Evolutionary conservation across 53 echinoderm and acorn worm species (phyloP), one percentile per base, ranked within the genome.

Genomic region (Mesocentrotus franciscanus): DNA sequence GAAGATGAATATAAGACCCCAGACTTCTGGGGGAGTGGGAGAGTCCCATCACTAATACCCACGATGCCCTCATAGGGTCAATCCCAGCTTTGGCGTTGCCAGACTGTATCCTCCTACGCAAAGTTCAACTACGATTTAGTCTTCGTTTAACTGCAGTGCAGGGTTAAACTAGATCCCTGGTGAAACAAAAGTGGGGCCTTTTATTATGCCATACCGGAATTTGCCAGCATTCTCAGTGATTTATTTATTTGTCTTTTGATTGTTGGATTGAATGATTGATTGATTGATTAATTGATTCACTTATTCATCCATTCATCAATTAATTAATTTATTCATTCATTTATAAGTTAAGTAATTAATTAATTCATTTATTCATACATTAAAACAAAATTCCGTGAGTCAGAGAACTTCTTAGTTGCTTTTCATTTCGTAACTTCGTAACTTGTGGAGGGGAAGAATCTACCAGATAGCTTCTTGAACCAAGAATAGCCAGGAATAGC

Each of bases 401-500:
- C 6, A 6, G 6, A 49, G 49, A 49, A 64, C 6, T 64, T 64
- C 5, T 64, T 18, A 61, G 15, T 2, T 14, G 20, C 64, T 64
- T 20, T 20, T 64, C 0, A 8, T 64, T 64, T 64, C 16, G 64
- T 14, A 64, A 18, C 20, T 18, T 64, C 20, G 16, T 64, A 64
- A 64, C 64, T 64, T 20, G 6, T 64, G 64, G 64, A 64, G 64
- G 7, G 15, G 18, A 27, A 72, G 72, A 24, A 81, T 81, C 18
- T 8, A 42, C 36, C 18, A 18, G 36, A 42, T 42, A 36, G 18
- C 81, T 81, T 13, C 81, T 81, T 81, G 81, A 81, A 36, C 36
- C 12, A 33, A 81, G 81, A 81, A 81, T 81, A 81, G 81, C 81
- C 81, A 33, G 42, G 81, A 81, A 81, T 81, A 81, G 81, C 81